These are phyloP conservation scores for Peromyscus eremicus DNA, from an alignment of 2,797 vertebrate genomes.

Conservation along the genomic window DNA sequence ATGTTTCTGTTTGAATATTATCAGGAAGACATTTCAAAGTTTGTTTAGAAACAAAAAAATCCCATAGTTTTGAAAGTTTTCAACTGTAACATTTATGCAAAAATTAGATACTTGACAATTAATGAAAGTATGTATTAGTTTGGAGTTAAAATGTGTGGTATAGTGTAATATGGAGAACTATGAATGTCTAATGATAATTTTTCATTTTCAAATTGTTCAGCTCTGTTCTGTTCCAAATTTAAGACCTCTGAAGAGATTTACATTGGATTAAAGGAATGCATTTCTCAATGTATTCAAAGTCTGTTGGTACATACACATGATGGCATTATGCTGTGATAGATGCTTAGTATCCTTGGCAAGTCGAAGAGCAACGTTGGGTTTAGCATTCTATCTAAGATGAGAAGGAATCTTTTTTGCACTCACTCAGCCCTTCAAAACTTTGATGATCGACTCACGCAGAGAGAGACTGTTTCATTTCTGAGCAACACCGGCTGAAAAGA, in stretches of 20 bases:
- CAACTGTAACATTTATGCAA: background rate
- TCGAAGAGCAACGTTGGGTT: background rate
- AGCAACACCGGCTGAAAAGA: background rate
- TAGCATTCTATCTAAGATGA: background rate
- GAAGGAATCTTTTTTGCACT: background rate
- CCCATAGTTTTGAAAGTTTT: background rate
- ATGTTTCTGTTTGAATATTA: background rate
- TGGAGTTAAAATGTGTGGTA: background rate
- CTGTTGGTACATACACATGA: background rate
- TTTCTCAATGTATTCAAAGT: background rate
- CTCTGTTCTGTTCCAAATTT: background rate
- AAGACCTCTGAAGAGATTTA: background rate
- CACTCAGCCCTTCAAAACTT: background rate
- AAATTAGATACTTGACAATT: background rate
- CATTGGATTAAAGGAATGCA: background rate
- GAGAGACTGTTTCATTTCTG: background rate
- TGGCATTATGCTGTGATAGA: background rate
- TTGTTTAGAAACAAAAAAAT: too few relatives aligned
- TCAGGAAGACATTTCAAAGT: background rate
- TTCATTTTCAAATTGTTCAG: background rate
- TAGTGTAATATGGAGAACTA: background rate
- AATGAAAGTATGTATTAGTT: background rate
- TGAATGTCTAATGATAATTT: background rate
- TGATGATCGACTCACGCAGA: background rate
- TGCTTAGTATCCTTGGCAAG: background rate